Base-by-base conservation (phyloP, 2,797 vertebrate genomes). In the Tragopan temminckii region DNA sequence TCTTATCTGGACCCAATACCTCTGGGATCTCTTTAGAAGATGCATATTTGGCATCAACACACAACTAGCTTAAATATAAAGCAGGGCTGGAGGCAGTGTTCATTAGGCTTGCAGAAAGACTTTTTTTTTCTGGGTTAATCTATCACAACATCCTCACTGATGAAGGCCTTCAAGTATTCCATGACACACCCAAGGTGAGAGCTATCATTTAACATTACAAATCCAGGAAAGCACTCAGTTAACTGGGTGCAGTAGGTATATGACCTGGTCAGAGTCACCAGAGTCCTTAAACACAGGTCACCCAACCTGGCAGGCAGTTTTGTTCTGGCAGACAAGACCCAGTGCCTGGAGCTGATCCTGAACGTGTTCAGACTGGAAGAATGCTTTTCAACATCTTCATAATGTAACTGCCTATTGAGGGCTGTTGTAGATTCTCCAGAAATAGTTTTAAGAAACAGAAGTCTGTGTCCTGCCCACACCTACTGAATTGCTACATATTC, bases 1-100 rank as follows among this genome's bases (percentile, higher is more conserved):
- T 87, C 55, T 59, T 80, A 62, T 66, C 64, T 84, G 68, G 68
- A 62, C 55, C 72, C 48, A 59, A 1, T 14, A 29, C 66, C 92
- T 90, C 88, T 66, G 36, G 90, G 84, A 93, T 78, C 35, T 89
- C 78, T 91, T 90, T 68, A 82, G 45, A 86, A 52, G 70, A 85
- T 85, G 71, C 75, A 75, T 31, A 82, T 90, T 85, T 90, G 48
- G 64, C 88, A 77, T 85, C 57, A 84, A 33, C 50, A 86, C 74
- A 24, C 20, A 77, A 77, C 74, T 76, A 40, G 74, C 67, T 79
- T 27, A 67, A 85, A 58, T 40, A 76, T 53, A 88, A 88, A 90
- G 45, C 64, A 78, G 67, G 35, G 85, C 75, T 6, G 8, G 58
- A 72, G 83, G 80, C 86, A 86, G 64, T 43, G 66, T 64, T 95